Evolutionary conservation across 64 coral and sea anemone genomes (phyloP), one percentile per base, ranked within the genome.

Genomic region (Montipora cactus): DNA sequence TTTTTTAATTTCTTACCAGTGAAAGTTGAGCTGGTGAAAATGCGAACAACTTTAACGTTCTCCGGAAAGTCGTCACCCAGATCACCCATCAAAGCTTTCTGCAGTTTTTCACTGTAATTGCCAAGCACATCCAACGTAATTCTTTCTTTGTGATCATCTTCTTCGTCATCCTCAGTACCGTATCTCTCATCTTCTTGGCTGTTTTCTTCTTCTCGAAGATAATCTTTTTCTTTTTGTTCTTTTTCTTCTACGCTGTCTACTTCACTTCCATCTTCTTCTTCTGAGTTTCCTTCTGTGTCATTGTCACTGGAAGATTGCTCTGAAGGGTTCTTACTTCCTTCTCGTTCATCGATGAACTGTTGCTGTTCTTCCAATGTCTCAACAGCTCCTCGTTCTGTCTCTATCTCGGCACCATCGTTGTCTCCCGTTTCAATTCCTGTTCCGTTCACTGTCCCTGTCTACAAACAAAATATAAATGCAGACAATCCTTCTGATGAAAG

Each of bases 11-110:
- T 49, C 19, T 67, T 95, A 98, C 96, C 96, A 28, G 96, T 98
- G 69, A 98, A 98, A 10, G 96, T 98, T 2, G 96, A 98, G 76
- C 96, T 99, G 14, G 97, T 99, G 52, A 99, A 99, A n/a, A 99
- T 99, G 75, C 97, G 81, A 44, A 99, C 97, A 75, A 99, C 79
- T 69, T 94, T 96, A 21, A 90, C 89, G 23, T 96, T 94, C 74
- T 94, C 95, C 67, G 97, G 97, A 64, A 87, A 96, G 16, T 89
- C 85, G 51, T 82, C 15, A 25, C 84, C 81, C n/a, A 99, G 28
- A 18, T 91, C 92, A 19, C 97, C 96, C 6, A 77, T 79, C 68
- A 95, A 28, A 11, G 93, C 96, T 16, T 91, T 81, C 49, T 77
- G 75, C 77, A 89, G 11, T 19, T 59, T 89, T 18, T 89, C 71